Conservation (phyloP, 2,888 invertebrate species). For the Drosophila subsilvestris region DNA sequence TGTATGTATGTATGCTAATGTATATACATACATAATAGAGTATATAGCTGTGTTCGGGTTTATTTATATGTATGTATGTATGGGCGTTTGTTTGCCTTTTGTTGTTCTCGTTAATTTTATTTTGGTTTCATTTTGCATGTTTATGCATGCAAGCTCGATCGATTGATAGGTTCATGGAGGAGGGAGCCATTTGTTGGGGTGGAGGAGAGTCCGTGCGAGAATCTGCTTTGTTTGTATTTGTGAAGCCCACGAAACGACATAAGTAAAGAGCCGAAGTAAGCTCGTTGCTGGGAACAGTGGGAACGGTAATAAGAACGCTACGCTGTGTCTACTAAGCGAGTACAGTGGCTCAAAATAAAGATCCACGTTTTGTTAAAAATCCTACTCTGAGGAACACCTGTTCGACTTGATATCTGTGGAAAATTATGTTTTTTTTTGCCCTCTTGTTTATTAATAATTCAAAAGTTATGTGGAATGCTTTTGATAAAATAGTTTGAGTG, state of each 20-base stretch:
- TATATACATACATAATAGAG: slow-evolving; percentile 9
- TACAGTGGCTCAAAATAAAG: neutral
- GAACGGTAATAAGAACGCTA: too few species aligned
- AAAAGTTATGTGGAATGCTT: too few species aligned
- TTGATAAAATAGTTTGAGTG: too few species aligned
- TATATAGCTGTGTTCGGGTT: slow-evolving; percentile 47
- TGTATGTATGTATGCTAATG: slow-evolving; percentile 4
- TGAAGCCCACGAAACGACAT: neutral
- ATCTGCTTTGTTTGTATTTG: slow-evolving; percentile 16
- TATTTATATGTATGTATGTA: slow-evolving; percentile 62
- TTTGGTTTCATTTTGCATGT: slow-evolving; percentile 75
- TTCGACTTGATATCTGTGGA: neutral
- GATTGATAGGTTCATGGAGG: slow-evolving; percentile 50
- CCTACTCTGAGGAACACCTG: neutral
- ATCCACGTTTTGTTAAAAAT: neutral
- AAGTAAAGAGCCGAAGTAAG: slow-evolving; percentile 18
- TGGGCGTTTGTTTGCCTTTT: slow-evolving; percentile 57
- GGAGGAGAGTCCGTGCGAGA: slow-evolving; percentile 36
- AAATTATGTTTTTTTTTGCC: too few species aligned
- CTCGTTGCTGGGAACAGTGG: neutral
- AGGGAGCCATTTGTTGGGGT: slow-evolving; percentile 53
- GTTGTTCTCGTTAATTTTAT: slow-evolving; percentile 73
- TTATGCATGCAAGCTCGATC: slow-evolving; percentile 72
- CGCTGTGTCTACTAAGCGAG: neutral
- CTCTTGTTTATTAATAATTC: too few species aligned